phyloP scores from a whole-genome alignment of 2,113 vertebrate genomes.

The Smithornis capensis region DNA sequence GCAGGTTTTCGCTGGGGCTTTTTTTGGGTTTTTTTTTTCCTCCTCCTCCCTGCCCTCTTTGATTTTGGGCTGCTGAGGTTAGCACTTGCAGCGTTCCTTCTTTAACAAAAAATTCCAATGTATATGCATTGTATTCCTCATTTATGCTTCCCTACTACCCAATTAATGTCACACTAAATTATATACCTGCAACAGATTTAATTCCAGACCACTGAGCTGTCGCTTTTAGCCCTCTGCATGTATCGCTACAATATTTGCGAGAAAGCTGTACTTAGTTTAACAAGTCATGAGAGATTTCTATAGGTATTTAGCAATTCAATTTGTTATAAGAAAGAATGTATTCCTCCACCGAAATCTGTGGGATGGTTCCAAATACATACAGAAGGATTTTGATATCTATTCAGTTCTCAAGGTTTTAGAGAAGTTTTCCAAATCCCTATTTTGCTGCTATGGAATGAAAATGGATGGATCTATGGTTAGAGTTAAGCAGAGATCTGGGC shows the following conservation, averaged over 20 bases:
- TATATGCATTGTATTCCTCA: not conserved
- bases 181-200: conserved; percentile 61
- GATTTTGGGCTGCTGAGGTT: conserved; percentile 13
- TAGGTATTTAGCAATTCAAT: not conserved
- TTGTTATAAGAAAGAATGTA: not conserved
- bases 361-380: not conserved
- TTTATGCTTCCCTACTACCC: conserved; percentile 64
- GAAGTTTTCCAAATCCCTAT: conserved; percentile 36
- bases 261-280: conserved; percentile 24
- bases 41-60: not conserved
- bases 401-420: conserved; percentile 38
- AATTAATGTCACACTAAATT: conserved; percentile 70
- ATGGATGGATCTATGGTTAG: conserved; percentile 44
- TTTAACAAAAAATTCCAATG: conserved; percentile 19
- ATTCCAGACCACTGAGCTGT: conserved; percentile 62
- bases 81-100: not conserved
- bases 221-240: conserved; percentile 40
- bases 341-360: not conserved
- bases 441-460: conserved; percentile 45
- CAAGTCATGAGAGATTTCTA: conserved; percentile 26
- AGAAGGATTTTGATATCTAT: conserved; percentile 19
- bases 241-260: conserved; percentile 48
- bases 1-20: accelerated
- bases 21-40: accelerated
- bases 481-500: conserved; percentile 56